A percentile compares a stretch with the other conserved stretches of the same genome.
These are phyloP conservation scores for Penaeus vannamei DNA, from an alignment of 1,140 invertebrate genomes.

Conservation along the genomic window DNA sequence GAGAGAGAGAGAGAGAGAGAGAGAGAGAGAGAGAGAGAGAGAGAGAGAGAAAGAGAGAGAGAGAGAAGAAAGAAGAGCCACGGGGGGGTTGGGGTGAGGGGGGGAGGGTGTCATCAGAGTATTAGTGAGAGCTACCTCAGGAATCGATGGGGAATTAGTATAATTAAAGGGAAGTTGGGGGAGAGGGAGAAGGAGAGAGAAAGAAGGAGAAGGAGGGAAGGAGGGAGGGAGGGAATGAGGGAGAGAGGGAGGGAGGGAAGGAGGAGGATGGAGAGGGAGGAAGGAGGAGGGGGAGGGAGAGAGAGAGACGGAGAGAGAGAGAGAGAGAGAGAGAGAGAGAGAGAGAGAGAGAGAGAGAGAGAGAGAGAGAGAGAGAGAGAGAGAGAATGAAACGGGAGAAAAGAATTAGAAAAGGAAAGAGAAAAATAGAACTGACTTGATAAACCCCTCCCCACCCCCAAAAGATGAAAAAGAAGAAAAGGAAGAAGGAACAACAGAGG, in stretches of 20 bases:
- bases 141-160: neutral
- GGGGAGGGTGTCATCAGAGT: too few species aligned
- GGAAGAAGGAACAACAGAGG: too few species aligned
- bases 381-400: too few species aligned
- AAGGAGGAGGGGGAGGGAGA: conserved; percentile 9
- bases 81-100: conserved; percentile 9
- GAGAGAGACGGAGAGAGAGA: neutral
- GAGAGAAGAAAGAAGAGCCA: neutral
- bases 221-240: conserved; percentile 3
- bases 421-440: too few species aligned
- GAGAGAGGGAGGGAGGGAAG: too few species aligned
- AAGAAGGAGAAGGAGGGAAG: conserved; percentile 11
- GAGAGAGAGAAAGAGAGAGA: neutral
- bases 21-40: conserved; percentile 1
- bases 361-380: conserved; percentile 10
- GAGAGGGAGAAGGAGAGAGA: conserved; percentile 11
- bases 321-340: too few species aligned
- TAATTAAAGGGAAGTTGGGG: neutral
- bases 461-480: too few species aligned
- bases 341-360: too few species aligned
- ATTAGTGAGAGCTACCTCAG: too few species aligned
- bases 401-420: too few species aligned
- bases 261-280: neutral
- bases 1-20: conserved; percentile 9
- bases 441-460: too few species aligned